Base-by-base conservation (phyloP, 2,113 vertebrate species). In the Carettochelys insculpta region DNA sequence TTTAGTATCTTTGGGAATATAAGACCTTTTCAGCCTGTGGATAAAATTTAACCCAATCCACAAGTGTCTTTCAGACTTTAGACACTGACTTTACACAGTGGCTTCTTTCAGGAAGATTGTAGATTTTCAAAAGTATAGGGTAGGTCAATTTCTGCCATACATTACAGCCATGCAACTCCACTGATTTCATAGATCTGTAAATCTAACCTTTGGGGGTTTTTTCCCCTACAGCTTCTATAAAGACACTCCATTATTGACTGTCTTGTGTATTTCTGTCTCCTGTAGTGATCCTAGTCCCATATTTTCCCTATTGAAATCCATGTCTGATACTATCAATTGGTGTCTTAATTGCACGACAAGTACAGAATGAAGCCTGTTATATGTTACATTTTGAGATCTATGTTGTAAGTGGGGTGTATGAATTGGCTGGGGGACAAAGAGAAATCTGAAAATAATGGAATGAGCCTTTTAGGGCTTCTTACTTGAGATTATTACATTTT, bases 151-250 rank as follows among this genome's bases (percentile, higher is more conserved):
- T 94, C 88, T 95, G 58, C 78, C 38, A 43, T 89, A 51, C 78
- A 82, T 89, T 92, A 85, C 31, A 92, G 86, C 86, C 94, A 89
- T 92, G 77, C 83, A 83, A 86, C 77, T 10, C 51, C 76, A 81
- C 80, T 88, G 85, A 77, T 96, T 96, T 96, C 90, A 92, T 79
- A 89, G 78, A 80, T 85, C 65, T 87, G 52, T 77, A 84, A n/a
- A 83, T 85, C 93, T 65, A 50, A 91, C 92, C 93, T 90, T 82
- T 84, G 68, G 58, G 73, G n/a, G n/a, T n/a, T 45, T 10, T 95
- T 95, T 95, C 93, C 92, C 90, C 71, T 93, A 91, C 84, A 92
- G 93, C 90, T 94, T 92, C 89, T 88, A 94, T 92, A 95, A 95
- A 92, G 90, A 92, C 90, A 90, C 82, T 85, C 82, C 90, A 87